Percentiles rank a stretch among this genome's conserved stretches.
These are phyloP conservation scores for Scomber colias DNA, from an alignment of 2,113 vertebrate species.

Conservation along the genomic window DNA sequence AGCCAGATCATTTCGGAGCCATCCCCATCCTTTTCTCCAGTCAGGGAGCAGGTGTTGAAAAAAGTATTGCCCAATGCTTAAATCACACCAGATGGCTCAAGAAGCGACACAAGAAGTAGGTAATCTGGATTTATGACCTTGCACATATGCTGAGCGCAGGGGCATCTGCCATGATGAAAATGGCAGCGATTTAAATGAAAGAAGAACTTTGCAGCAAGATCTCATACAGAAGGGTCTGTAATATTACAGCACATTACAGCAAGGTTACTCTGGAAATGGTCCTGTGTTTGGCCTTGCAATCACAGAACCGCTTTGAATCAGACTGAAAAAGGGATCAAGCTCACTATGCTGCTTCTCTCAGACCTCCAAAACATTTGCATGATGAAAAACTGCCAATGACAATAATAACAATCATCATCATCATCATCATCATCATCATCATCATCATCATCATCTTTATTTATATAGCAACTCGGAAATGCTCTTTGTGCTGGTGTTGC, in stretches of 20 bases:
- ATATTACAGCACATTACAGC: conserved; percentile 39
- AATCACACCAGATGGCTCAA: conserved; percentile 82
- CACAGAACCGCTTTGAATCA: conserved; percentile 21
- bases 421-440: neutral
- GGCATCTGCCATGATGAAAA: conserved; percentile 68
- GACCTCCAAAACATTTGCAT: neutral
- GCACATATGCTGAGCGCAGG: conserved; percentile 63
- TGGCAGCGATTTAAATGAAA: conserved; percentile 56
- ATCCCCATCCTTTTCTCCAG: conserved; percentile 30
- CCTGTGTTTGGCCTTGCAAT: conserved; percentile 26
- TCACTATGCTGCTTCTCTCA: neutral
- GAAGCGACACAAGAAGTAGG: conserved; percentile 67
- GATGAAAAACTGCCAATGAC: neutral
- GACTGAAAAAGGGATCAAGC: neutral
- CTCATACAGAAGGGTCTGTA: conserved; percentile 13
- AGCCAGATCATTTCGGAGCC: conserved; percentile 42
- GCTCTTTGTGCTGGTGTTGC: conserved; percentile 7
- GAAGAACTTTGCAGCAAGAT: conserved; percentile 38
- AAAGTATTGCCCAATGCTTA: conserved; percentile 42
- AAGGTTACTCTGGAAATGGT: conserved; percentile 41
- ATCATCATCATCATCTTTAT: neutral
- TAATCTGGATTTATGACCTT: conserved; percentile 82
- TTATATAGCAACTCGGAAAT: neutral
- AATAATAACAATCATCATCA: neutral
- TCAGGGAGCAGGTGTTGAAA: conserved; percentile 38